phyloP scores from a whole-genome alignment of 2,888 invertebrate species.

The Callyntrura guangdongensis region DNA sequence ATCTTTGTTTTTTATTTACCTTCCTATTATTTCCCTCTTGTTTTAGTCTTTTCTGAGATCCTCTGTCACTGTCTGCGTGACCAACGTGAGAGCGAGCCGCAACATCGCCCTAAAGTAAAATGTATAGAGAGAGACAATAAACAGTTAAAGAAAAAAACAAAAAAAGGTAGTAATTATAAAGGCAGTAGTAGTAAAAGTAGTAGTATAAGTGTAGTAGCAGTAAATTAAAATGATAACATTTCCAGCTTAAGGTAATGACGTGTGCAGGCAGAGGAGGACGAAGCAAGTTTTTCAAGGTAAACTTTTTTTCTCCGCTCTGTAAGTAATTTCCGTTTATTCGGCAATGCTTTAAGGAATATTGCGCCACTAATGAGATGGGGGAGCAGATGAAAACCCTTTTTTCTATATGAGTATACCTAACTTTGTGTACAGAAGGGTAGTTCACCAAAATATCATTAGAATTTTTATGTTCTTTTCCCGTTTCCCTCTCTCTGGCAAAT shows the following conservation, averaged over 20 bases:
- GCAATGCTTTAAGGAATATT: not conserved
- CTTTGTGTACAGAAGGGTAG: not conserved
- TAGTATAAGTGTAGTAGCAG: not conserved
- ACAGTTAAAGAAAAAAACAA: slow-evolving; percentile 9
- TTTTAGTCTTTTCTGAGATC: slow-evolving; percentile 76
- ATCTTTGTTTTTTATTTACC: slow-evolving; percentile 59
- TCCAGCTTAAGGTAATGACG: not conserved
- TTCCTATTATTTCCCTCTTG: slow-evolving; percentile 78
- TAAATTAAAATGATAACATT: not conserved
- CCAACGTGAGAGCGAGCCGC: slow-evolving; percentile 60
- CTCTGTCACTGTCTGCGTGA: slow-evolving; percentile 74
- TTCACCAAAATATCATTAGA: slow-evolving; percentile 35
- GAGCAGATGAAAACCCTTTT: not conserved
- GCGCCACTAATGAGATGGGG: not conserved
- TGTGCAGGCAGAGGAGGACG: not conserved
- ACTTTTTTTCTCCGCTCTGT: not conserved
- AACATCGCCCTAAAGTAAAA: slow-evolving; percentile 69
- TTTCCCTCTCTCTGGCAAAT: not conserved
- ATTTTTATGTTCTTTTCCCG: slow-evolving; percentile 21
- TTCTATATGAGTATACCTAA: not conserved
- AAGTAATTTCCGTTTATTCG: not conserved
- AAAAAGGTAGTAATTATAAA: not conserved
- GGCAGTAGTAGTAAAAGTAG: not conserved
- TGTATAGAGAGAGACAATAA: slow-evolving; percentile 32
- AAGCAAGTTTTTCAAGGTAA: not conserved